These are phyloP conservation scores for Irena cyanogastra DNA, from an alignment of 2,113 vertebrate species.

Conservation along the genomic window DNA sequence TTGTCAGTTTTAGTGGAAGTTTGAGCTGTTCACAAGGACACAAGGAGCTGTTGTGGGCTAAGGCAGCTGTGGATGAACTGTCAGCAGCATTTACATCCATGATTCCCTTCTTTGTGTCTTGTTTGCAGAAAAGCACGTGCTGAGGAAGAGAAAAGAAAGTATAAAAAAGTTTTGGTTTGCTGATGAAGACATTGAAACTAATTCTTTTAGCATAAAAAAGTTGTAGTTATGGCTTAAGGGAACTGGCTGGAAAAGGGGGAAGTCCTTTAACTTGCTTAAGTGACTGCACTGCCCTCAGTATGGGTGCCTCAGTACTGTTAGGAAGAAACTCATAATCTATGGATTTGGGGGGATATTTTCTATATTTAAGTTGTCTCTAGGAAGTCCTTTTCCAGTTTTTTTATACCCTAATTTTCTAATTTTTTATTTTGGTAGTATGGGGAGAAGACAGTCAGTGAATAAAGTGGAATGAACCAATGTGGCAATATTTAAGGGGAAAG, in stretches of 20 bases:
- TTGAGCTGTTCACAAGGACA: neutral
- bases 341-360: neutral
- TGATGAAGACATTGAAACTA: neutral
- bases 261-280: neutral
- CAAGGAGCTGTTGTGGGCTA: neutral
- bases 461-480: neutral
- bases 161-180: neutral
- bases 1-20: neutral
- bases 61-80: neutral
- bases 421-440: neutral
- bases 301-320: neutral
- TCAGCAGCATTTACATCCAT: neutral
- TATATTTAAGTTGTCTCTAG: neutral
- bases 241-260: neutral
- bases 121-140: neutral
- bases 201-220: neutral
- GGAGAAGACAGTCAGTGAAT: neutral
- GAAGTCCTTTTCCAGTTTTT: neutral
- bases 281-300: neutral
- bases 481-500: neutral
- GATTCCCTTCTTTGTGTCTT: neutral
- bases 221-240: neutral
- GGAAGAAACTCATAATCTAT: neutral
- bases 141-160: neutral
- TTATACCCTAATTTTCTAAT: neutral